Base-by-base conservation (phyloP, 2,797 vertebrate species). In the Pelobates cultripes region DNA sequence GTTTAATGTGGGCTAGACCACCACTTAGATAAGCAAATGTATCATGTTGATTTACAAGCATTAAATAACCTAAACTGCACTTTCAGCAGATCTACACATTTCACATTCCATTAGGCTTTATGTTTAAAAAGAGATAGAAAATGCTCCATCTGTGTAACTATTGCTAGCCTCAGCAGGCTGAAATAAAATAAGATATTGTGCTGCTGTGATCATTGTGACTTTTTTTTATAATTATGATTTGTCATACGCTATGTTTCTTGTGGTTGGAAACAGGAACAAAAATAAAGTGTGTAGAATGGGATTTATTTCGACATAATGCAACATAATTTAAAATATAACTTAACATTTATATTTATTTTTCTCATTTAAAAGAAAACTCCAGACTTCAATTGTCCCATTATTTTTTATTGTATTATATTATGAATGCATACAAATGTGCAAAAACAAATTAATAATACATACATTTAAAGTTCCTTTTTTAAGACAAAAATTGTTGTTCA, bases 91-190 rank as follows among this genome's bases (percentile, higher is more conserved):
- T 75, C 73, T 72, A 68, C 64, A 84, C 82, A 84, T 84, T 84
- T 84, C 73, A 84, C 82, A 84, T 84, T 79, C 82, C 82, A 84
- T 84, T 84, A 84, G 77, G 67, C 77, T 84, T 84, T 84, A 84
- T 84, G 77, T 84, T 79, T 79, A 84, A 80, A 84, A 64, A 66
- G 73, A 84, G 82, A 83, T 83, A 71, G 77, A 80, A 84, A 76
- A 72, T 84, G 82, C 71, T 84, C 82, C 77, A 84, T 84, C 82
- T 84, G 77, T 47, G 47, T 76, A 84, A 79, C 77, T 79, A 79
- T 71, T 84, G 82, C 82, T 84, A 70, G 72, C 82, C 82, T 84
- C 82, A 84, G 82, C 82, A 84, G 67, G 82, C 77, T 71, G 45
- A 75, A 75, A 74, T 44, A 84, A 84, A 79, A 79, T 45, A 79